Conservation (phyloP, 2,113 vertebrate genomes). For the Scatophagus argus region DNA sequence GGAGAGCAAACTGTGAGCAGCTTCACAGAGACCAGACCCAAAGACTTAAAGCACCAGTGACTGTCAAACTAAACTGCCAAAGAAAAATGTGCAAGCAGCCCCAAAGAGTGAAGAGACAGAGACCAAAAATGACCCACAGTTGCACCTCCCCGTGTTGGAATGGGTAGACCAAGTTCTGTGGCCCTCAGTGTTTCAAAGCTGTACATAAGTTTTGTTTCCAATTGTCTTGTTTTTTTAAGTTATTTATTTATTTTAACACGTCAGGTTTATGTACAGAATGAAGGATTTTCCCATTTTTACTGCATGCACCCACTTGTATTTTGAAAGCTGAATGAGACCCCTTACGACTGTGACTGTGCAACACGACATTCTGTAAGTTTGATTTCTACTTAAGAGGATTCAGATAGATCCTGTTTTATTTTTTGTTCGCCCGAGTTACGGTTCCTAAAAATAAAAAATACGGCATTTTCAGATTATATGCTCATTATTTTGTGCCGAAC, state of each 20-base stretch:
- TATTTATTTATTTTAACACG: constrained; percentile 88
- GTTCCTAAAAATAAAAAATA: constrained; percentile 68
- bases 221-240: constrained; percentile 69
- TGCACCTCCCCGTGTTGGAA: constrained; percentile 23
- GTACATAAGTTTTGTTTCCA: constrained; percentile 65
- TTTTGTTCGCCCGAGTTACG: constrained; percentile 21
- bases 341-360: constrained; percentile 11
- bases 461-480: constrained; percentile 45
- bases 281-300: constrained; percentile 50
- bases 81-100: constrained; percentile 37
- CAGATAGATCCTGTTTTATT: constrained; percentile 28
- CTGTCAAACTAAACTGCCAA: constrained; percentile 33
- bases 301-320: constrained; percentile 59
- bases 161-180: constrained; percentile 19
- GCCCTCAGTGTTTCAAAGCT: constrained; percentile 46
- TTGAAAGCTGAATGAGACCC: constrained; percentile 50
- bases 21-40: constrained; percentile 1
- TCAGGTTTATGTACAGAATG: constrained; percentile 63
- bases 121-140: constrained; percentile 56
- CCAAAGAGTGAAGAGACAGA: constrained; percentile 43
- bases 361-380: constrained; percentile 56
- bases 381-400: constrained; percentile 44
- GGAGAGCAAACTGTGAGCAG: constrained; percentile 92
- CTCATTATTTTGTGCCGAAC: constrained; percentile 37
- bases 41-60: constrained; percentile 40